A percentile compares a stretch with the other conserved stretches of the same genome.
These are phyloP conservation scores for Halcyon badia DNA, from an alignment of 2,797 vertebrate genomes.

Conservation along the genomic window DNA sequence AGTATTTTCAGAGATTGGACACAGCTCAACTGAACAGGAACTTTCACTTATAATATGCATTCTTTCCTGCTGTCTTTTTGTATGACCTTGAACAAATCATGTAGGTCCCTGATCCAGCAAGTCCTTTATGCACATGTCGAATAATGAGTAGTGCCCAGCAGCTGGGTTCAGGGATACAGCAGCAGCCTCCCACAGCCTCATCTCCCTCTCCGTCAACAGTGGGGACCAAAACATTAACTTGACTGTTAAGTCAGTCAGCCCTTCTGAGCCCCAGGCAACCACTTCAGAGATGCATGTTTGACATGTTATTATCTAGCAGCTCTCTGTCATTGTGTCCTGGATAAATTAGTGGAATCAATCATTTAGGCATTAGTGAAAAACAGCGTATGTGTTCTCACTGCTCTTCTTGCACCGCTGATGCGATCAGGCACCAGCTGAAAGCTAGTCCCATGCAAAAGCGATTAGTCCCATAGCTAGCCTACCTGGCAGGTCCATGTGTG, in stretches of 20 bases:
- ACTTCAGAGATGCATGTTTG: neutral
- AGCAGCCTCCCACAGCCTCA: neutral
- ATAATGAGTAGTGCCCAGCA: neutral
- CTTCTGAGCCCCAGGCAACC: neutral
- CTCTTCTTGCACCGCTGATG: accelerated
- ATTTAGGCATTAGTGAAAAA: neutral
- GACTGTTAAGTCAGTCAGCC: neutral
- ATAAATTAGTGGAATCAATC: slow-evolving; percentile 39
- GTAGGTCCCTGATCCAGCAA: neutral
- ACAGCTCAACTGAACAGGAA: neutral
- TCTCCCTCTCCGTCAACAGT: neutral
- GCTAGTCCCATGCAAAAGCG: neutral
- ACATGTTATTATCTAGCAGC: neutral
- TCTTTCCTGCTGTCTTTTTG: neutral
- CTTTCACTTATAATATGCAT: neutral
- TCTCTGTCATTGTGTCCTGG: slow-evolving; percentile 12
- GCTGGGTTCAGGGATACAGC: neutral
- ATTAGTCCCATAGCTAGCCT: neutral
- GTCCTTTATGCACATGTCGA: neutral
- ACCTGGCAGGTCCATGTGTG: neutral
- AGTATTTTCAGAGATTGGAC: neutral
- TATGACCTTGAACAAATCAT: neutral
- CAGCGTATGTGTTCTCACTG: neutral
- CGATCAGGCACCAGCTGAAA: neutral
- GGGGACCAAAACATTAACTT: neutral